Evolutionary conservation across 2,113 vertebrate species (phyloP).

Genomic region (Passer domesticus): DNA sequence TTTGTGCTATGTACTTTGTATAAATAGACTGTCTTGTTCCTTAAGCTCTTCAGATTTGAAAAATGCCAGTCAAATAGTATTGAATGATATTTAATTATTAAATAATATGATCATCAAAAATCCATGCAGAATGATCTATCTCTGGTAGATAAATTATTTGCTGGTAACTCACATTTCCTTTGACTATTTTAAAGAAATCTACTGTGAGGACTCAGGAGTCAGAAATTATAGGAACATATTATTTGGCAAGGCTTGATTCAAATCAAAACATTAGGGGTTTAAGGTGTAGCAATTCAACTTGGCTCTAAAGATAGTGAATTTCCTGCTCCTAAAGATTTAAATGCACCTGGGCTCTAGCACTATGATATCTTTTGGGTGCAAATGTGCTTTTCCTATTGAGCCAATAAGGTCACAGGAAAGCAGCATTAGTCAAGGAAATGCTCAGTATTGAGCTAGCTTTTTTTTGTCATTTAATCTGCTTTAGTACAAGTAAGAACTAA

Average conservation of each 20-base stretch:
- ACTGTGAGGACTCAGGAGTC: not conserved
- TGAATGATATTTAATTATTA: not conserved
- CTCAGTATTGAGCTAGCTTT: not conserved
- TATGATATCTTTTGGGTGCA: not conserved
- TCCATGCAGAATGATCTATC: not conserved
- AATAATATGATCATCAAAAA: not conserved
- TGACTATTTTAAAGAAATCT: not conserved
- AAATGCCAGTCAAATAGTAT: not conserved
- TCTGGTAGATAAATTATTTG: not conserved
- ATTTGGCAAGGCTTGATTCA: not conserved
- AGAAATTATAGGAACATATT: not conserved
- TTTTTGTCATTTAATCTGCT: not conserved
- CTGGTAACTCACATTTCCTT: not conserved
- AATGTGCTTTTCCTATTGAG: not conserved
- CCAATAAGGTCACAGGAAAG: not conserved
- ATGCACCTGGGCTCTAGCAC: not conserved
- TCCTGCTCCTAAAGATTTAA: not conserved
- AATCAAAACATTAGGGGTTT: not conserved
- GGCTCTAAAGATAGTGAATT: not conserved
- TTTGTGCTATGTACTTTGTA: not conserved
- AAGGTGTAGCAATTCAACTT: not conserved
- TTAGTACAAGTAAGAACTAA: not conserved
- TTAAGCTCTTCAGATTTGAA: not conserved
- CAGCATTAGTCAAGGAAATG: not conserved
- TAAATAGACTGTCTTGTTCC: not conserved